Evolutionary conservation across 2,797 vertebrate genomes (phyloP), one percentile per base, ranked within the genome.

Genomic region (Labroides dimidiatus): DNA sequence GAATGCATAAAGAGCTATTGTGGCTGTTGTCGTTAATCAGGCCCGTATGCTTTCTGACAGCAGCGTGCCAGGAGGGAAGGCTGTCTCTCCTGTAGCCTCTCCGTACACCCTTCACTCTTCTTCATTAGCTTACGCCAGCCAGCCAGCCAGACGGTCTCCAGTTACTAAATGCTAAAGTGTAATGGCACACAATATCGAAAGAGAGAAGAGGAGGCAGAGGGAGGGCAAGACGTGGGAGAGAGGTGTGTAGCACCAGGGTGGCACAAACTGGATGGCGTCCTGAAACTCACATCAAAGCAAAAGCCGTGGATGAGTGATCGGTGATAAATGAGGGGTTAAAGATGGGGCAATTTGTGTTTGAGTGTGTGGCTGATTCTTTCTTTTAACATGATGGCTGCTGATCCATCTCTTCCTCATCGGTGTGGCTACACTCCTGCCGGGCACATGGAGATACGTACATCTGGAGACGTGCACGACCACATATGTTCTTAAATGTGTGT

Each of bases 11-110:
- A 92, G 89, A 91, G 86, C 89, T 84, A 92, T 94, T 93, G 92
- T 93, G 88, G 89, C 90, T 90, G 88, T 88, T 87, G 89, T 91
- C 89, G 87, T 93, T 94, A 93, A 94, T 94, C 93, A 94, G 91
- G 83, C 89, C 89, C 83, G 88, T 92, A 92, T 92, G 92, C 90
- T 92, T 87, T 89, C 90, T 93, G 91, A 93, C 92, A 92, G 91
- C 88, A 89, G 84, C 87, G 58, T 92, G 90, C 64, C 84, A 93
- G 86, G 83, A 92, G 73, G 70, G 85, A 89, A 81, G 87, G 81
- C 84, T 85, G 86, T 89, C 89, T 91, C 88, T 89, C 81, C 84
- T 76, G 77, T 71, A 85, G 84, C 84, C 80, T 81, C 78, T 77
- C 83, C 74, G 70, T 72, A 80, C 80, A 63, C 87, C 82, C 71